A percentile compares a stretch with the other conserved stretches of the same genome.
Evolutionary conservation across 2,888 invertebrate species (phyloP).

Genomic region (Bedellia somnulentella): DNA sequence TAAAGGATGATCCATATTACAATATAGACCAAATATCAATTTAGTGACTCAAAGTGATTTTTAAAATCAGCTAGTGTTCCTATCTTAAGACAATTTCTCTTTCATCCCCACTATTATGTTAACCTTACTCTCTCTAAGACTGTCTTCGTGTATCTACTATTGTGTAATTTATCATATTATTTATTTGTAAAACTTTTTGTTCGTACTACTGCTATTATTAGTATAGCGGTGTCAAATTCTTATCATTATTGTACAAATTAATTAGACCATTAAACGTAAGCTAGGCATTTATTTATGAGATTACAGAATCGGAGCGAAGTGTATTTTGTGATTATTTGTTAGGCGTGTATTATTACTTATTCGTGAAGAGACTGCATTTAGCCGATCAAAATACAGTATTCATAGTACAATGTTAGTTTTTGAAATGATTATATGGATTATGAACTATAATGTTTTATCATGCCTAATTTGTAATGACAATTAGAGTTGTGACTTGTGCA

Average conservation of each 20-base stretch:
- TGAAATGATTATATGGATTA: neutral
- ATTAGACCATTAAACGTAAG: slow-evolving; percentile 36
- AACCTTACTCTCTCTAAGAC: slow-evolving; percentile 43
- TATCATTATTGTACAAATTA: slow-evolving; percentile 59
- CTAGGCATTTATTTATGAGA: slow-evolving; percentile 55
- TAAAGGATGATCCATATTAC: too few species aligned
- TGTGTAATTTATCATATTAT: slow-evolving; percentile 47
- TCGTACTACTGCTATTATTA: slow-evolving; percentile 33
- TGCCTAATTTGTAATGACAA: too few species aligned
- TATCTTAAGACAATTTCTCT: slow-evolving; percentile 42
- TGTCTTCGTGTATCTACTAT: slow-evolving; percentile 45
- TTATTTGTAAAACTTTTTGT: slow-evolving; percentile 47
- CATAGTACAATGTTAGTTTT: slow-evolving; percentile 16
- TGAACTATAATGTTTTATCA: too few species aligned
- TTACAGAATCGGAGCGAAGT: slow-evolving; percentile 31
- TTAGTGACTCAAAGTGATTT: slow-evolving; percentile 17
- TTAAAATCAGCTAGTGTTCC: slow-evolving; percentile 36
- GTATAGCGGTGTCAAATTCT: slow-evolving; percentile 30
- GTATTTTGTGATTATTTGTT: slow-evolving; percentile 34
- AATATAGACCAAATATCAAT: slow-evolving; percentile 36
- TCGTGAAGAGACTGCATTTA: slow-evolving; percentile 50
- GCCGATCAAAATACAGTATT: slow-evolving; percentile 33
- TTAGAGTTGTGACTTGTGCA: slow-evolving; percentile 53
- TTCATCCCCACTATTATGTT: slow-evolving; percentile 28
- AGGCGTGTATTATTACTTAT: slow-evolving; percentile 26